Evolutionary conservation across 2,888 invertebrate genomes (phyloP).

Genomic region (Phragmatobia fuliginosa): DNA sequence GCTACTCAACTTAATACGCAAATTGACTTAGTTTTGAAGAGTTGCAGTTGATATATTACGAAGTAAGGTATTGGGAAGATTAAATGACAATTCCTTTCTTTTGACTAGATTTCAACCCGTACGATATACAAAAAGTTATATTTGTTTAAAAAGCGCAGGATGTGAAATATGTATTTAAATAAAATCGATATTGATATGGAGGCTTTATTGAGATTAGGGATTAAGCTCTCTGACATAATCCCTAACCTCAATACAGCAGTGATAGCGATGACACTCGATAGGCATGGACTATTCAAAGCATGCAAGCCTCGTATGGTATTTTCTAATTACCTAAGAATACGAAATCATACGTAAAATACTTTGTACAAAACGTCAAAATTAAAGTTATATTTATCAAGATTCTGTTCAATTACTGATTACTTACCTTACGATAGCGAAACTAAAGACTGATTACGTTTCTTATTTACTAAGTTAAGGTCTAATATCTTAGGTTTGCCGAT

Average conservation of each 20-base stretch:
- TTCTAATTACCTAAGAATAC: background rate
- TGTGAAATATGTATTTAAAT: background rate
- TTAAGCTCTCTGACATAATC: background rate
- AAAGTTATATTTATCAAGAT: too few species aligned
- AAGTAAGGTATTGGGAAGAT: background rate
- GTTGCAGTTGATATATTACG: background rate
- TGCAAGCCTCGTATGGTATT: background rate
- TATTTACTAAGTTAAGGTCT: background rate
- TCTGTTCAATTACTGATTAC: too few species aligned
- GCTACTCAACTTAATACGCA: slow-evolving; percentile 31
- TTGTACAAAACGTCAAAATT: background rate
- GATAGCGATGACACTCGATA: background rate
- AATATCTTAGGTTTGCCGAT: background rate
- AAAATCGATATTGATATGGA: background rate
- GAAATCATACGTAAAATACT: background rate
- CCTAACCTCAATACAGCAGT: background rate
- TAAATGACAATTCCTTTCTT: background rate
- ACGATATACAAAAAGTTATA: too few species aligned
- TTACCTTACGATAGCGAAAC: too few species aligned
- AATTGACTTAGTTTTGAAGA: slow-evolving; percentile 23
- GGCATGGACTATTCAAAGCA: background rate
- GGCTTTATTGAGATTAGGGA: background rate
- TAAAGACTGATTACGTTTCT: background rate
- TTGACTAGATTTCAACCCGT: background rate
- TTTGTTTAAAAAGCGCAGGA: background rate